Conservation (phyloP, 2,113 vertebrate genomes). For the Lepus europaeus region DNA sequence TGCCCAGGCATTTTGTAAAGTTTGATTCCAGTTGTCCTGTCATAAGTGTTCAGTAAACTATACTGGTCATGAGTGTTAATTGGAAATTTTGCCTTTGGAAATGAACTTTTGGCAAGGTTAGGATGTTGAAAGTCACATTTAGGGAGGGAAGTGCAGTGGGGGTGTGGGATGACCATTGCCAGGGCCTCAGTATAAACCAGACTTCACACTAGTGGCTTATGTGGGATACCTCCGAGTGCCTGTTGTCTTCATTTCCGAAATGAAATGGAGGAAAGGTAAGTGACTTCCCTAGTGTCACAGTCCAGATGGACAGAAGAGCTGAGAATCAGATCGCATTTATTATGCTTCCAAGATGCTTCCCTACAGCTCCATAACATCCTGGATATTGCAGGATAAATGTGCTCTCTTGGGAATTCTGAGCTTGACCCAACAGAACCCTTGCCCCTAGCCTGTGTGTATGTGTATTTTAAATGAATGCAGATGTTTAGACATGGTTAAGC, state of each 20-base stretch:
- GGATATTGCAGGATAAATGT: neutral
- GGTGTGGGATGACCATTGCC: neutral
- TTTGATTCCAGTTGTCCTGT: conserved; percentile 32
- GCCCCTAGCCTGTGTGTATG: neutral
- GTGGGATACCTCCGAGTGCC: neutral
- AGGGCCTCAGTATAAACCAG: neutral
- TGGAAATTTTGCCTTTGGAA: neutral
- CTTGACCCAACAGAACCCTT: neutral
- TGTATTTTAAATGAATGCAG: neutral
- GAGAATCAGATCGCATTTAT: neutral
- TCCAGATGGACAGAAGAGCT: neutral
- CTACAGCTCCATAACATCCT: neutral
- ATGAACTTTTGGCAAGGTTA: neutral
- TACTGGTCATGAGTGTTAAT: neutral
- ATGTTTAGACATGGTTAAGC: neutral
- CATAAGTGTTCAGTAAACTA: neutral
- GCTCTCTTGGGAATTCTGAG: neutral
- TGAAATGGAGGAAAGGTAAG: neutral
- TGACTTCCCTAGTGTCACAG: neutral
- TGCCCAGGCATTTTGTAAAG: neutral
- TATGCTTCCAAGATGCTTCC: neutral
- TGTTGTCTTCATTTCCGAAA: neutral
- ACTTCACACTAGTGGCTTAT: fast-evolving
- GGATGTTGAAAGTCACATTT: conserved; percentile 36
- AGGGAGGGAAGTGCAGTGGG: neutral